Percentiles rank a stretch among this genome's conserved stretches.
These are phyloP conservation scores for Eulemur coronatus DNA, from an alignment of 2,797 vertebrate species.

Conservation along the genomic window DNA sequence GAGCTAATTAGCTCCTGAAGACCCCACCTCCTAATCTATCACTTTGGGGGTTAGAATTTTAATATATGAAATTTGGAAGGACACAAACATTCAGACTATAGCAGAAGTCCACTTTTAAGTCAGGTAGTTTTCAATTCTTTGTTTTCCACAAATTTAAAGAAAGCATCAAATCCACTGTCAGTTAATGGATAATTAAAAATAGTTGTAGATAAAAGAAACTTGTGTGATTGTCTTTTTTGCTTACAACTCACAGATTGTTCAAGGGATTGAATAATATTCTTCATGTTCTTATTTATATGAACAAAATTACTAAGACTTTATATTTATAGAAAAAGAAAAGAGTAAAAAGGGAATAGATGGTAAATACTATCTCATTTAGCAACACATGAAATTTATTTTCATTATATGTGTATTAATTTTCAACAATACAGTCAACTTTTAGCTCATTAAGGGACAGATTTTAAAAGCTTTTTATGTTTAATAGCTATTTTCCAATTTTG, in stretches of 20 bases:
- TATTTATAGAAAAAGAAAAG: not conserved
- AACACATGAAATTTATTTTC: not conserved
- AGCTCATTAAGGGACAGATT: not conserved
- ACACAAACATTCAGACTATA: not conserved
- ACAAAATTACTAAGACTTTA: not conserved
- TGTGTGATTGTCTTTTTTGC: not conserved
- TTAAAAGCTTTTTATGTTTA: not conserved
- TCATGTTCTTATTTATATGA: not conserved
- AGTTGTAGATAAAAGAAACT: not conserved
- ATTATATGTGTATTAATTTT: not conserved
- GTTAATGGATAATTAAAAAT: not conserved
- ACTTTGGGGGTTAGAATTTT: not conserved
- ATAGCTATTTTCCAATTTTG: not conserved
- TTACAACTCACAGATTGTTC: not conserved
- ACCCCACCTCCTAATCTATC: not conserved
- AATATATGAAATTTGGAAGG: not conserved
- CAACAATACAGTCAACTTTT: not conserved
- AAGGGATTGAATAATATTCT: not conserved
- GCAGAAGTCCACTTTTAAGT: not conserved
- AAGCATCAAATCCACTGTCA: not conserved
- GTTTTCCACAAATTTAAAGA: not conserved
- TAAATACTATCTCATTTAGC: not conserved
- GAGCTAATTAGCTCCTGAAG: not conserved
- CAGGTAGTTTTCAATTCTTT: not conserved
- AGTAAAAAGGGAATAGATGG: not conserved